Base-by-base conservation (phyloP, 2,888 invertebrate species). In the Biston betularia region DNA sequence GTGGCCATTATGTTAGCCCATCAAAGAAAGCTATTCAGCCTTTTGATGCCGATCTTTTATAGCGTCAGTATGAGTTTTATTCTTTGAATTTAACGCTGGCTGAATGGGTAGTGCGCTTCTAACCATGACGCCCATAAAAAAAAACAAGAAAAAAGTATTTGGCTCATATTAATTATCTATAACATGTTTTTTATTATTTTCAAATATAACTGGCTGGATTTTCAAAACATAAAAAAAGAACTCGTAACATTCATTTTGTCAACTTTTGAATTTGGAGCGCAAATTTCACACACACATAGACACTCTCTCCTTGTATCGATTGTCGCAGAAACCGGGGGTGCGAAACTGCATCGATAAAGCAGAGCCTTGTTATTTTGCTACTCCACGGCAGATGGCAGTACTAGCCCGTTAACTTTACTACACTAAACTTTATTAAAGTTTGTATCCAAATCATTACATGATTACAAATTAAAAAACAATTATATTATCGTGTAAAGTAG, bases 201-300 rank as follows among this genome's bases (percentile, higher is more conserved):
- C 14, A 45, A 24, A 24, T 35, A 14, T 8, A 0, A 35, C 12
- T 8, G 14, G 35, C 14, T 35, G 15, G 10, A 24, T 33, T 33
- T 6, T 10, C 14, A 5, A 53, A 33, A 10, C 5, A 45, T 34
- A 35, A 6, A 49, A 62, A 57, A 45, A 58, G 58, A 59, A 63
- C 52, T 42, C 65, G 61, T 48, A 56, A 0, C 44, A 34, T 50
- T n/a, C n/a, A n/a, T n/a, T n/a, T 15, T 38, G 40, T 42, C 40
- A 71, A 75, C 76, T 72, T 84, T 84, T 77, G 76, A 88, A 87
- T 85, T 88, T 85, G 75, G 86, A 79, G 86, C 85, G 86, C 84
- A 35, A 79, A 81, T 82, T 77, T 69, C 8, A 68, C 69, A 86
- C 86, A 57, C 89, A 89, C 89, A 85, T 70, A 59, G 40, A 77